A percentile compares a stretch with the other conserved stretches of the same genome.
These are phyloP conservation scores for Eurois occulta DNA, from an alignment of 2,888 invertebrate genomes.

Conservation along the genomic window DNA sequence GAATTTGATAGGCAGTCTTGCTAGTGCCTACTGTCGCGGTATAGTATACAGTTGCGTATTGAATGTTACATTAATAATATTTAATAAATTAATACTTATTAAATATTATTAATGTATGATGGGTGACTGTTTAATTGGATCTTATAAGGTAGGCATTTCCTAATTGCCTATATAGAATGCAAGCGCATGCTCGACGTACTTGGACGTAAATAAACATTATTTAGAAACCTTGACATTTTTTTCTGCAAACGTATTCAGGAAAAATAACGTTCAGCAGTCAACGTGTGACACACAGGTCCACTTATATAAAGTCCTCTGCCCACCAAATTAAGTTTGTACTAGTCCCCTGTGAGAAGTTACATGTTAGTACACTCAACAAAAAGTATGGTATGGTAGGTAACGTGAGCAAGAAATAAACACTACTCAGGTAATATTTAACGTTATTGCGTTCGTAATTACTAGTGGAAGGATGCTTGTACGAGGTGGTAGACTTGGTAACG, in stretches of 20 bases:
- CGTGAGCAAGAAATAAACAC: not conserved
- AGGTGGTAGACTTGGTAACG: not conserved
- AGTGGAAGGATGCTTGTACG: not conserved
- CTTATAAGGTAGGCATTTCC: not conserved
- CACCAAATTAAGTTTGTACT: conserved; percentile 13
- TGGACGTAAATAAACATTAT: not conserved
- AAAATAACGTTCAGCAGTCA: not conserved
- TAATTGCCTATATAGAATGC: not conserved
- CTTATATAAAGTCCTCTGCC: conserved; percentile 11
- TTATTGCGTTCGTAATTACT: not conserved
- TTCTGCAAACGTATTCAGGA: not conserved
- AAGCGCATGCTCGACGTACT: not conserved
- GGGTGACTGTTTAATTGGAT: no score
- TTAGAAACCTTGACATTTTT: not conserved
- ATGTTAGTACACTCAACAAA: not conserved
- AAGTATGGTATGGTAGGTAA: not conserved
- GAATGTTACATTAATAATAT: no score
- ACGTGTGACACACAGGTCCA: conserved; percentile 3
- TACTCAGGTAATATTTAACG: not conserved
- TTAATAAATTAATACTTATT: no score
- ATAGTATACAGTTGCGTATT: no score
- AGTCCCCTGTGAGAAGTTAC: conserved; percentile 15
- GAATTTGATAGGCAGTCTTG: no score
- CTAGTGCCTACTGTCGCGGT: no score
- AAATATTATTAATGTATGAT: no score